Percentiles rank a stretch among this genome's conserved stretches.
Conservation (phyloP, 2,797 vertebrate species). For the Xerus rutilus region DNA sequence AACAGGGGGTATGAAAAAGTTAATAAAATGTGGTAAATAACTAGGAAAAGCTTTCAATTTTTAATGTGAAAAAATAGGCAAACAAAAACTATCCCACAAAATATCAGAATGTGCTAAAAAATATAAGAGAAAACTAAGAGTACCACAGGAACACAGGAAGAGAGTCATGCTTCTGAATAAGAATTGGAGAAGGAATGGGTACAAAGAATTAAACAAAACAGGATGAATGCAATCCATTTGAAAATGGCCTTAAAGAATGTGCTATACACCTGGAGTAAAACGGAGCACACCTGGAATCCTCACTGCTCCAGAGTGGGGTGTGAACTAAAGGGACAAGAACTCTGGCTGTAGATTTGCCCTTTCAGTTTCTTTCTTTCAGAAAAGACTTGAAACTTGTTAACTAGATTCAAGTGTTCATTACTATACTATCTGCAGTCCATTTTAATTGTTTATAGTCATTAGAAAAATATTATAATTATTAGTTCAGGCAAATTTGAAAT, state of each 20-base stretch:
- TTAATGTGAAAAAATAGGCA: not conserved
- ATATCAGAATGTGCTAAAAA: not conserved
- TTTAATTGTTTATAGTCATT: not conserved
- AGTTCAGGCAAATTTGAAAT: not conserved
- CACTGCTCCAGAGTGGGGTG: accelerated
- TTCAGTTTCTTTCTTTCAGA: not conserved
- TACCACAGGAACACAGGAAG: not conserved
- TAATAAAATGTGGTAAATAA: not conserved
- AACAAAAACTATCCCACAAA: not conserved
- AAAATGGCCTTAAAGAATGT: not conserved
- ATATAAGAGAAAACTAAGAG: not conserved
- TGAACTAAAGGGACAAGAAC: not conserved
- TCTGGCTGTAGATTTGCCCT: not conserved
- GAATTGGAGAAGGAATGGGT: not conserved
- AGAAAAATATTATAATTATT: not conserved
- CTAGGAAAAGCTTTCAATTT: not conserved
- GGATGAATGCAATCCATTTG: not conserved
- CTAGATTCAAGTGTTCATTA: not conserved
- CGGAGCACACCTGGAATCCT: not conserved
- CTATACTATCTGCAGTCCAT: not conserved
- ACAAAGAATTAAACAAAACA: not conserved
- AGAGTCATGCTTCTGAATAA: not conserved
- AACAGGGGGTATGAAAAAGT: not conserved
- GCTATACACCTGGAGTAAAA: accelerated
- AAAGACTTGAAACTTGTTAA: not conserved